A percentile compares a stretch with the other conserved stretches of the same genome.
phyloP scores from a whole-genome alignment of 2,797 vertebrate species.

The Dicrostonyx torquatus region DNA sequence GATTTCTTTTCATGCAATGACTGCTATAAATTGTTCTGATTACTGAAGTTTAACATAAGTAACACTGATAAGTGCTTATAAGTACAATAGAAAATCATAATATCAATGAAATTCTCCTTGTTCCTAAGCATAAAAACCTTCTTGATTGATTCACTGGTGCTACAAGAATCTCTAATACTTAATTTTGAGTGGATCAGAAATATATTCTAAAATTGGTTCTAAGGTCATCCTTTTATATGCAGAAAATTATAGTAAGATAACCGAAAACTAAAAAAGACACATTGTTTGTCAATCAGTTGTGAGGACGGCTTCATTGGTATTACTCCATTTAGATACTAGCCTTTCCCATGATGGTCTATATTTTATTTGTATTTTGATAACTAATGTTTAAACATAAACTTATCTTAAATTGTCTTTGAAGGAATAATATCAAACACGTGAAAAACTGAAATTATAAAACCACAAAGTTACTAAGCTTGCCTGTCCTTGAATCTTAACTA shows the following conservation, averaged over 20 bases:
- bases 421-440: neutral
- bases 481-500: slow-evolving; percentile 3
- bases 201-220: neutral
- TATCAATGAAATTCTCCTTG: slow-evolving; percentile 7
- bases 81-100: neutral
- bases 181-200: neutral
- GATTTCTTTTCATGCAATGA: neutral
- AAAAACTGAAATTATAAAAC: neutral
- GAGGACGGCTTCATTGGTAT: neutral
- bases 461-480: neutral
- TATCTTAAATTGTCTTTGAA: slow-evolving; percentile 9
- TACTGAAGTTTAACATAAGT: neutral
- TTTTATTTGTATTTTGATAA: slow-evolving; percentile 29
- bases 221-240: neutral
- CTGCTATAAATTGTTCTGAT: slow-evolving; percentile 29
- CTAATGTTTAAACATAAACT: neutral
- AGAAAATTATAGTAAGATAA: neutral
- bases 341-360: neutral
- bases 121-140: neutral
- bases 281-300: neutral
- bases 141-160: neutral
- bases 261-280: neutral
- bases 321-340: neutral
- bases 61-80: neutral
- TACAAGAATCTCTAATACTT: neutral